Conservation (phyloP, 2,113 vertebrate species). For the Accipiter virgatus region DNA sequence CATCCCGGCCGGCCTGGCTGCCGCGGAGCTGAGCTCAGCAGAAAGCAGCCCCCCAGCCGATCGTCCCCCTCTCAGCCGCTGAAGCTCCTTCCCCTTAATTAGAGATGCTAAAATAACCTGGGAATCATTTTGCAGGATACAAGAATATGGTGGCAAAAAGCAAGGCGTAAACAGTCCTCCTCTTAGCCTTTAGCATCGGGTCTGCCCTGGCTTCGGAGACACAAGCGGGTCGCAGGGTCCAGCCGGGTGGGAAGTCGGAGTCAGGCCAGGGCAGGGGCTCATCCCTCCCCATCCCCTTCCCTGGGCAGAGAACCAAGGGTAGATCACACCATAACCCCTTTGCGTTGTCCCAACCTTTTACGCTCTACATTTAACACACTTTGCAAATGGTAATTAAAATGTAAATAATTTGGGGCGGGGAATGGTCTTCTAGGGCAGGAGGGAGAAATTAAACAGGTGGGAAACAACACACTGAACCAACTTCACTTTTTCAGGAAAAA, state of each 20-base stretch:
- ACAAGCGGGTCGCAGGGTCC: not conserved
- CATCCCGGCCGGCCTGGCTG: not conserved
- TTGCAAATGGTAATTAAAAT: not conserved
- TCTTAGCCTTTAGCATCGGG: not conserved
- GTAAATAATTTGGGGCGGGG: too few species aligned
- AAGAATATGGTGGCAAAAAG: constrained; percentile 42
- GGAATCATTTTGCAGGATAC: constrained; percentile 38
- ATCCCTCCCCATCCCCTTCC: fast-evolving
- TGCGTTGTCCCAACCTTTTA: not conserved
- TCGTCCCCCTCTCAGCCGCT: not conserved
- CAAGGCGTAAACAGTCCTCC: not conserved
- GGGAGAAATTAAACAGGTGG: not conserved
- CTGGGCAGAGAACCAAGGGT: not conserved
- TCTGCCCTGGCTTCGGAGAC: not conserved
- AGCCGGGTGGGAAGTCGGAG: not conserved
- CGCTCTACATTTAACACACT: not conserved
- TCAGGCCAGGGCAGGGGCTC: not conserved
- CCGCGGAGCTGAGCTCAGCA: constrained; percentile 12
- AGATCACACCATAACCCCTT: not conserved
- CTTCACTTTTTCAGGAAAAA: not conserved
- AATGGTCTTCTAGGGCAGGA: not conserved
- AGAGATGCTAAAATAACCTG: constrained; percentile 39
- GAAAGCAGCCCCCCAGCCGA: not conserved
- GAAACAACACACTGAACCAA: not conserved
- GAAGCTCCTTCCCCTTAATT: constrained; percentile 44